phyloP scores from a whole-genome alignment of 2,113 vertebrate genomes.

The Brachyistius frenatus region DNA sequence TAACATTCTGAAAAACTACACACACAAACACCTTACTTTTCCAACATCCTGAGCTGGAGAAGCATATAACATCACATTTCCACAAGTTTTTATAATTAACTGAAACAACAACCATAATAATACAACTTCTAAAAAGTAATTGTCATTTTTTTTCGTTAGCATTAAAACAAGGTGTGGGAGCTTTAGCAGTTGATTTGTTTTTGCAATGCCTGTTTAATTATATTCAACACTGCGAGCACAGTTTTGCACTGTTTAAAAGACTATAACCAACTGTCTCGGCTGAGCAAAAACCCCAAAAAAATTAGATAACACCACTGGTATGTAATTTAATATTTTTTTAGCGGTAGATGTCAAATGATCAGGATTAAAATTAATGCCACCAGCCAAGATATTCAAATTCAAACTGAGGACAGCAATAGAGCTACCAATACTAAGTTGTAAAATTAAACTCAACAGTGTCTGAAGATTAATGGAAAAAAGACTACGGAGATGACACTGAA shows the following conservation, averaged over 20 bases:
- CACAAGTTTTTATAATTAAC: too few species aligned
- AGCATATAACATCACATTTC: neutral
- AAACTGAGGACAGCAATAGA: neutral
- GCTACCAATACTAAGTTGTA: neutral
- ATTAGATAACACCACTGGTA: constrained; percentile 12
- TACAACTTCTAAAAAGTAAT: neutral
- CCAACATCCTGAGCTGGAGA: neutral
- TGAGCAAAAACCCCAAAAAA: constrained; percentile 11
- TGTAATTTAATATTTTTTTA: constrained; percentile 24
- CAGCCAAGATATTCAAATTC: neutral
- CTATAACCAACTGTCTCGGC: constrained; percentile 30
- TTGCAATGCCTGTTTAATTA: neutral
- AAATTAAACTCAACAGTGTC: neutral
- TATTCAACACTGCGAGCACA: constrained; percentile 12
- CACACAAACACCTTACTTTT: neutral
- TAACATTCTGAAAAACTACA: neutral
- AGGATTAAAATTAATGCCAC: constrained; percentile 1
- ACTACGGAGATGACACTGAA: neutral
- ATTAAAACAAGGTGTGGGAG: constrained; percentile 22
- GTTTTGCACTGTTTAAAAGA: neutral
- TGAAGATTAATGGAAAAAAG: neutral
- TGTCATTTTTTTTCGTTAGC: constrained; percentile 3
- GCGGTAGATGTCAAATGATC: constrained; percentile 14
- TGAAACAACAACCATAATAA: neutral
- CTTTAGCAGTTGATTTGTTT: neutral